These are phyloP conservation scores for Cacatua alba DNA, from an alignment of 2,113 vertebrate genomes.

Conservation along the genomic window DNA sequence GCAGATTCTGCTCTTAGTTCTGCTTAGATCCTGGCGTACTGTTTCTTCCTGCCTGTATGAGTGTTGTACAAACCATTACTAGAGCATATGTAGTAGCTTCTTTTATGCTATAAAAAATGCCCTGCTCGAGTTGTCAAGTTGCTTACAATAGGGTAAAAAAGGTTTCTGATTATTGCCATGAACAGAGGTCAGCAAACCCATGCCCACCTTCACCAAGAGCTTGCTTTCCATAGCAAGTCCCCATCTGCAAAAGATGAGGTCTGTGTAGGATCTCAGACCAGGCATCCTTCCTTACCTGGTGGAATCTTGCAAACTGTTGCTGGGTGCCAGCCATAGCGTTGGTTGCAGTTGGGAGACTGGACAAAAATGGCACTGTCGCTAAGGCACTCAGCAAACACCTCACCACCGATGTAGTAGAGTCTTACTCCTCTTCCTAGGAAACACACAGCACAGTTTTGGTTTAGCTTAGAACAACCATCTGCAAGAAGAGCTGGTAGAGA, in stretches of 20 bases:
- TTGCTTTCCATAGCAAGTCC: too few species aligned
- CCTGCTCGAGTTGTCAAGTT: background rate
- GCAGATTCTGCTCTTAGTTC: background rate
- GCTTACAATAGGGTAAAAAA: background rate
- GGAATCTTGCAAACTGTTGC: constrained; percentile 99
- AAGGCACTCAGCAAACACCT: constrained; percentile 98
- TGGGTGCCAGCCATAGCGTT: constrained; percentile 97
- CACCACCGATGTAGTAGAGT: constrained; percentile 97
- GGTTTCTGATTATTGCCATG: background rate
- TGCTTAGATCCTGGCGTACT: background rate
- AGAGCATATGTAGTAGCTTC: background rate
- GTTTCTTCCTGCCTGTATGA: background rate
- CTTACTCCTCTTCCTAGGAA: constrained; percentile 89
- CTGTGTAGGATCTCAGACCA: accelerated
- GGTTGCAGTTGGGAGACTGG: constrained; percentile 98
- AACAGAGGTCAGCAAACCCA: background rate
- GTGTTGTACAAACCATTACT: accelerated
- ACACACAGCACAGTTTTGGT: background rate
- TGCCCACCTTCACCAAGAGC: background rate
- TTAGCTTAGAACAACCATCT: background rate
- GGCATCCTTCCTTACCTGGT: constrained; percentile 79
- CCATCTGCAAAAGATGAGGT: background rate
- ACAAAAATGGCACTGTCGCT: constrained; percentile 99
- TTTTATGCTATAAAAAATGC: background rate
- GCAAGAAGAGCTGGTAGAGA: background rate